These are phyloP conservation scores for Chelonus insularis DNA, from an alignment of 1,140 invertebrate species.

Conservation along the genomic window DNA sequence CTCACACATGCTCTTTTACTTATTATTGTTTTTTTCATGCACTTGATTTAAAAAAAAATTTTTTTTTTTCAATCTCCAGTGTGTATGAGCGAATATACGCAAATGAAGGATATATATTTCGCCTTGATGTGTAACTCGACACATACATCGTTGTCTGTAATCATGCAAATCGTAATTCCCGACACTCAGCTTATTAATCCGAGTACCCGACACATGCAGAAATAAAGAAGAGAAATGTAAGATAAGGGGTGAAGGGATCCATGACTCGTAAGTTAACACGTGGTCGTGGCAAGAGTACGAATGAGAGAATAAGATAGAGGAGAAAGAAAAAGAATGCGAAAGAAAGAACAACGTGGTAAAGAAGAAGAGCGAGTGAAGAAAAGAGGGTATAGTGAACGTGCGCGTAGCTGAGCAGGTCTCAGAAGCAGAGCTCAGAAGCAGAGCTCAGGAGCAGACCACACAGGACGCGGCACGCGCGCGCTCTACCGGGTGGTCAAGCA, in stretches of 20 bases:
- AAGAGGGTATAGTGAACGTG: slow-evolving; percentile 7
- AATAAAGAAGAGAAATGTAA: slow-evolving; percentile 33
- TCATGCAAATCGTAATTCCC: slow-evolving; percentile 6
- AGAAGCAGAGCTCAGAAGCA: slow-evolving; percentile 17
- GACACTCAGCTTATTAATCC: slow-evolving; percentile 17
- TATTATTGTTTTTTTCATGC: not conserved
- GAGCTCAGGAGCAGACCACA: slow-evolving; percentile 48
- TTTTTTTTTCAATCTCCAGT: not conserved
- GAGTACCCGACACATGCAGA: slow-evolving; percentile 15
- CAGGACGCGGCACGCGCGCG: slow-evolving; percentile 61
- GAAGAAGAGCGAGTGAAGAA: slow-evolving; percentile 12
- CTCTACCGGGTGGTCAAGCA: slow-evolving; percentile 59
- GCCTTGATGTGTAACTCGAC: too few species aligned
- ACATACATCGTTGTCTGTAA: not conserved
- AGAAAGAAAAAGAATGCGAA: slow-evolving; percentile 25
- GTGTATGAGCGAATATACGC: not conserved
- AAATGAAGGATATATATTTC: not conserved
- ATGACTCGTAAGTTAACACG: slow-evolving; percentile 58
- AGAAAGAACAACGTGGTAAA: slow-evolving; percentile 26
- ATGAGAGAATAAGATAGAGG: slow-evolving; percentile 35
- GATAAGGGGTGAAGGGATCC: slow-evolving; percentile 36
- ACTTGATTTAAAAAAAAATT: too few species aligned
- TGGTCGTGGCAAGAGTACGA: slow-evolving; percentile 49
- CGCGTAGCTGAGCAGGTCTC: slow-evolving; percentile 7
- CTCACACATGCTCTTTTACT: slow-evolving; percentile 22